These are phyloP conservation scores for Cyclura pinguis DNA, from an alignment of 2,797 vertebrate species.

Conservation along the genomic window DNA sequence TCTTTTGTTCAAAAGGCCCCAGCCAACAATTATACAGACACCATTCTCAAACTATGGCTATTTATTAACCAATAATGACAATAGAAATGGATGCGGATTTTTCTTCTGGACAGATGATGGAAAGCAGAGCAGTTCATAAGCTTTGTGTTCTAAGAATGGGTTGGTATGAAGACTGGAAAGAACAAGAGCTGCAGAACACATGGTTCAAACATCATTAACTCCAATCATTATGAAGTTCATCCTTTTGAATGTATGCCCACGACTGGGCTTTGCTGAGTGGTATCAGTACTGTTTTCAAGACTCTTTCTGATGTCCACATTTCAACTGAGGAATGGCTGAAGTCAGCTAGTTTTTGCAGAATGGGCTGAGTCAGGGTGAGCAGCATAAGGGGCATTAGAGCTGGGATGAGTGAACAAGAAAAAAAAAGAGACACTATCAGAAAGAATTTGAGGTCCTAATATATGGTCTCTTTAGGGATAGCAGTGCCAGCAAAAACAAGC, in stretches of 20 bases:
- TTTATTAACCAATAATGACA: constrained; percentile 19
- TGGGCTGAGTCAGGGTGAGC: constrained; percentile 6
- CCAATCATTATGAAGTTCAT: not conserved
- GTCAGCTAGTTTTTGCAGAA: constrained; percentile 15
- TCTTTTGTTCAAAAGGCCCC: not conserved
- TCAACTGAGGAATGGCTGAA: not conserved
- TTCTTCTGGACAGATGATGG: not conserved
- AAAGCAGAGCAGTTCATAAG: not conserved
- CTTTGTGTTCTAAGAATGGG: not conserved
- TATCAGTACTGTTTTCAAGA: constrained; percentile 28
- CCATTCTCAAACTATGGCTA: not conserved
- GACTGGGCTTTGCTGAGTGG: not conserved
- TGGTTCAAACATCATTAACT: constrained; percentile 22
- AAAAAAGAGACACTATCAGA: not conserved
- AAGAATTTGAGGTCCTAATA: not conserved
- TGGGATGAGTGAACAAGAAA: constrained; percentile 7
- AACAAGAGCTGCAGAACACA: not conserved
- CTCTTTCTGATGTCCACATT: not conserved
- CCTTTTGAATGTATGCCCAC: not conserved
- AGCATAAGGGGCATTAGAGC: not conserved
- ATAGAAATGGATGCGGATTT: not conserved
- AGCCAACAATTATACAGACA: not conserved
- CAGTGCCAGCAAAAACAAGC: not conserved
- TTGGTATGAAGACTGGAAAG: not conserved
- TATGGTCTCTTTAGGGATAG: not conserved